A percentile compares a stretch with the other conserved stretches of the same genome.
These are phyloP conservation scores for Lasioglossum morio DNA, from an alignment of 2,888 invertebrate species.

Conservation along the genomic window DNA sequence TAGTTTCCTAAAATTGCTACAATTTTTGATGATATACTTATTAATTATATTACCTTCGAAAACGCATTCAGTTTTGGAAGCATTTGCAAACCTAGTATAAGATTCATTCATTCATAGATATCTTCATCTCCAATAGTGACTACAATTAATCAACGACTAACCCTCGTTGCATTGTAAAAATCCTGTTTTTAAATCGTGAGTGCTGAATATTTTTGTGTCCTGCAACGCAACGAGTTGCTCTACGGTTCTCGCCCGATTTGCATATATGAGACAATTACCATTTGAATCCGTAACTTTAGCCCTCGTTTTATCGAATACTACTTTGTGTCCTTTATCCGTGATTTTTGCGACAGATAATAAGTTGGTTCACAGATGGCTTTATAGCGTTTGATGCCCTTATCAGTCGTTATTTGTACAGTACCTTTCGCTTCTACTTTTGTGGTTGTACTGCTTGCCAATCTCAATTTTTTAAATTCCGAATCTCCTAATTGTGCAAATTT, in stretches of 20 bases:
- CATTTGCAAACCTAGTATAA: not conserved
- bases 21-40: not conserved
- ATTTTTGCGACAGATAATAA: not conserved
- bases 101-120: not conserved
- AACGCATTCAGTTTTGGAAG: too few species aligned
- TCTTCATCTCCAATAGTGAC: not conserved
- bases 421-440: not conserved
- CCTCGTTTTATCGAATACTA: not conserved
- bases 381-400: not conserved
- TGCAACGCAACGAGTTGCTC: too few species aligned
- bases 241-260: not conserved
- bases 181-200: too few species aligned
- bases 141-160: not conserved
- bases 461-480: not conserved
- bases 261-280: not conserved
- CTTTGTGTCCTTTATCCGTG: not conserved
- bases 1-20: not conserved
- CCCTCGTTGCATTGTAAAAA: not conserved
- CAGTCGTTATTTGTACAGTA: not conserved
- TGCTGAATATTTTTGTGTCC: too few species aligned
- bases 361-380: not conserved
- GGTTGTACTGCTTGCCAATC: not conserved
- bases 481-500: not conserved
- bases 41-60: not conserved
- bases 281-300: too few species aligned